These are phyloP conservation scores for Tinea pellionella DNA, from an alignment of 2,888 invertebrate genomes.

Conservation along the genomic window DNA sequence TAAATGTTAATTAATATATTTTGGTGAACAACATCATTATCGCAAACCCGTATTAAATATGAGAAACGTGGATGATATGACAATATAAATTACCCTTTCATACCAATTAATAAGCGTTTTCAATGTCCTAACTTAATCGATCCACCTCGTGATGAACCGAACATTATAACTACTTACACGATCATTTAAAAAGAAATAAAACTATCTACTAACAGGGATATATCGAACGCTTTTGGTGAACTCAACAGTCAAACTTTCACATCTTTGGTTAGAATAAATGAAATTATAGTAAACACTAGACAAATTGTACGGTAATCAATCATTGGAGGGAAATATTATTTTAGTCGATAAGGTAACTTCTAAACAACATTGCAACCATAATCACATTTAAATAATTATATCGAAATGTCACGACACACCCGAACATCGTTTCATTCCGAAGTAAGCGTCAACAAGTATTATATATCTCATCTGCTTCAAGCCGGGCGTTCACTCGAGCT, in stretches of 20 bases:
- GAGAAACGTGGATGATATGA: constrained; percentile 71
- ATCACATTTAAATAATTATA: constrained; percentile 61
- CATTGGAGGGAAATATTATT: constrained; percentile 65
- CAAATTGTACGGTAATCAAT: constrained; percentile 54
- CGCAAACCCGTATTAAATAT: constrained; percentile 70
- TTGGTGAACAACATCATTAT: constrained; percentile 69
- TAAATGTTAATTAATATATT: constrained; percentile 64
- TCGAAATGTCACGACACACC: constrained; percentile 57
- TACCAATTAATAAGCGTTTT: constrained; percentile 71
- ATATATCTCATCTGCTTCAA: constrained; percentile 21
- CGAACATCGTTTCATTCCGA: constrained; percentile 54
- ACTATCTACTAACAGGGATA: constrained; percentile 63
- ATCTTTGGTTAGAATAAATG: constrained; percentile 66
- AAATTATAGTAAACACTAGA: constrained; percentile 60
- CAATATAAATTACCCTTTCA: constrained; percentile 71
- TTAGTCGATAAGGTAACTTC: constrained; percentile 60
- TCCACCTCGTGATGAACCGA: constrained; percentile 51
- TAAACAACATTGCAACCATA: constrained; percentile 63
- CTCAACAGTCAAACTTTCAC: constrained; percentile 45
- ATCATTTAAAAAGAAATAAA: constrained; percentile 53
- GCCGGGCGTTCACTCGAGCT: constrained; percentile 13
- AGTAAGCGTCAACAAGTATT: constrained; percentile 63
- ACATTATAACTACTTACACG: constrained; percentile 62
- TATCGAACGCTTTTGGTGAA: constrained; percentile 46
- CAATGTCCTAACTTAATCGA: constrained; percentile 67